Base-by-base conservation (phyloP, 2,888 invertebrate species). In the Argynnis bischoffii region DNA sequence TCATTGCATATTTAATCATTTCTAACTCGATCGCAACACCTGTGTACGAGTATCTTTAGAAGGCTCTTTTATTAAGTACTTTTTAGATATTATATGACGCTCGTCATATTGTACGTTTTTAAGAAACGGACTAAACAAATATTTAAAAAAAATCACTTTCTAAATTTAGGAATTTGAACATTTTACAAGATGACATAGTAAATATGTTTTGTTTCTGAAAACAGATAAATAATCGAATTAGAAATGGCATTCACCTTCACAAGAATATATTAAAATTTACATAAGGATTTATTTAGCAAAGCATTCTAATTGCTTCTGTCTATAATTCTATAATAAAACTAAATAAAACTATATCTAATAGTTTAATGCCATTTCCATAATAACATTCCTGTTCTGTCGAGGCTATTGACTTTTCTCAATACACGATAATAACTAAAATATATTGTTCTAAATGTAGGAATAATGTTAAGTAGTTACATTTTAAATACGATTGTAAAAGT, bases 51-150 rank as follows among this genome's bases (percentile, higher is more conserved):
- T 57, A 59, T 59, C 47, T 59, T 59, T 48, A n/a, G 15, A 59
- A 59, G 48, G 59, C 59, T 59, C 57, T 31, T 48, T 59, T 59
- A 59, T 48, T n/a, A 48, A 59, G 6, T 31, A 13, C 2, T 41
- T 41, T 11, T 8, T 2, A 41, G 35, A 41, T 8, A 11, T 2
- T 8, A n/a, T n/a, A n/a, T 35, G 11, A 35, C 35, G 35, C 8
- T 35, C 35, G 8, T 6, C 35, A 6, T 35, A 35, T 8, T 35
- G 11, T 8, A 11, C 8, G 8, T 35, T 41, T 41, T 6, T 35
- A 8, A 35, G 35, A 35, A 6, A 26, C 4, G 26, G 4, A 26
- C 5, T 35, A 8, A 35, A 35, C 6, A 35, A 35, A 35, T 6
- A 35, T 35, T 35, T 1, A 35, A 35, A 35, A 35, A 6, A 35